Conservation (phyloP, 2,888 invertebrate species). For the Dolomedes plantarius region DNA sequence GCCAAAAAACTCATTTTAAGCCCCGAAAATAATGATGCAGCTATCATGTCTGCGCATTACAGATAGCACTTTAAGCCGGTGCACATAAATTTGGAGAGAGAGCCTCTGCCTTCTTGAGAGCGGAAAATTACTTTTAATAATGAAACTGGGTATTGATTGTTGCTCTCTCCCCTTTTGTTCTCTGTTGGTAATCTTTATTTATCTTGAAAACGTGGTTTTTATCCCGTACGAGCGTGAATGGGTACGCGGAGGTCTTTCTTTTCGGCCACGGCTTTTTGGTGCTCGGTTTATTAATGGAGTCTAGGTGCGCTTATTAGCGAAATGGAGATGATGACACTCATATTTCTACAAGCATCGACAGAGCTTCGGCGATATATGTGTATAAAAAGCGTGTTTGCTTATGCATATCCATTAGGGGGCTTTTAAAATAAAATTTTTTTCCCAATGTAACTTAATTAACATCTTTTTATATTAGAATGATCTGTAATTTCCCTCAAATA, state of each 20-base stretch:
- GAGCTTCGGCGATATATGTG: too few relatives aligned
- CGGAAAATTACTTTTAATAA: constrained; percentile 4
- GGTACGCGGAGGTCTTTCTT: background rate
- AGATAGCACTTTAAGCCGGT: background rate
- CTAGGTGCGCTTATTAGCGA: too few relatives aligned
- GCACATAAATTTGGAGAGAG: constrained; percentile 6
- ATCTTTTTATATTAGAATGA: too few relatives aligned
- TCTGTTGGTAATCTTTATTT: constrained; percentile 6
- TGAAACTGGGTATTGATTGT: constrained; percentile 11
- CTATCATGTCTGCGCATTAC: background rate
- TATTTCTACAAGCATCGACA: too few relatives aligned
- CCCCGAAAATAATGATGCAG: background rate
- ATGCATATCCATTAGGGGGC: too few relatives aligned
- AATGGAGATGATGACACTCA: too few relatives aligned
- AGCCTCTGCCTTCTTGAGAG: background rate
- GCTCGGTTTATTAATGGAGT: background rate
- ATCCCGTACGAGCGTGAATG: background rate
- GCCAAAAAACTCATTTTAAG: constrained; percentile 7
- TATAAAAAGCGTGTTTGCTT: too few relatives aligned
- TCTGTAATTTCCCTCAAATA: too few relatives aligned
- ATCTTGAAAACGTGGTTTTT: background rate
- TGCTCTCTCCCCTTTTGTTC: background rate
- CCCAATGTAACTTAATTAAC: too few relatives aligned
- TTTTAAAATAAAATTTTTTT: too few relatives aligned
- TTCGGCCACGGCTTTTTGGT: constrained; percentile 3